phyloP scores from a whole-genome alignment of 2,113 vertebrate genomes.

The Neolamprologus sp. region DNA sequence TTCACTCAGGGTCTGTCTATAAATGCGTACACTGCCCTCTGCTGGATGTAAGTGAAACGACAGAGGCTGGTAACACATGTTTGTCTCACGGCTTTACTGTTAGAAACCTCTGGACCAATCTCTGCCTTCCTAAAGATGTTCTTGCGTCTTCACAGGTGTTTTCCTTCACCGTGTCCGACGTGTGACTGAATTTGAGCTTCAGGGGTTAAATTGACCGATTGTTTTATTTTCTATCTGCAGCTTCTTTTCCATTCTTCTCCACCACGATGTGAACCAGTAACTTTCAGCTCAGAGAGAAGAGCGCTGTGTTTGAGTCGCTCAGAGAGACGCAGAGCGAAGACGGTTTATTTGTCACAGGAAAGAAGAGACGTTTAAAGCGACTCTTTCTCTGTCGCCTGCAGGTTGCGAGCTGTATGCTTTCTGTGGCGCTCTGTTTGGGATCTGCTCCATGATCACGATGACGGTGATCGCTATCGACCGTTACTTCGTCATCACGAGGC shows the following conservation, averaged over 20 bases:
- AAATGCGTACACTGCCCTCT: neutral
- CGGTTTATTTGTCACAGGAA: neutral
- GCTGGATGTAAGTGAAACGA: neutral
- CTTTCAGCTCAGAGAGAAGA: neutral
- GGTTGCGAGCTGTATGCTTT: slow-evolving; percentile 66
- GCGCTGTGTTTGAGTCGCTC: neutral
- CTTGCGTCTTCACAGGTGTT: accelerated
- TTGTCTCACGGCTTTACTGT: accelerated
- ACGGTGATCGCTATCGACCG: slow-evolving; percentile 63
- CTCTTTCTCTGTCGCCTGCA: neutral
- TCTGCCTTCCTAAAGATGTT: neutral
- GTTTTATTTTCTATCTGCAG: neutral
- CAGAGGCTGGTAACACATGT: neutral
- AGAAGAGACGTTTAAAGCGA: neutral
- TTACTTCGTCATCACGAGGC: slow-evolving; percentile 66
- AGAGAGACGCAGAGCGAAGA: neutral
- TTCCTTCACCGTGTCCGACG: neutral
- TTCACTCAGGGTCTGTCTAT: neutral
- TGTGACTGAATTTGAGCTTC: neutral
- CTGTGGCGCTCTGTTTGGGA: slow-evolving; percentile 67
- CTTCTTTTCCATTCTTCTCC: neutral
- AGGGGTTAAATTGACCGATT: accelerated
- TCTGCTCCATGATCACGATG: slow-evolving; percentile 70
- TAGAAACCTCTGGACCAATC: neutral
- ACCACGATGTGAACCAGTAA: neutral